Conservation (phyloP, 1,140 invertebrate genomes). For the Sinonovacula constricta region DNA sequence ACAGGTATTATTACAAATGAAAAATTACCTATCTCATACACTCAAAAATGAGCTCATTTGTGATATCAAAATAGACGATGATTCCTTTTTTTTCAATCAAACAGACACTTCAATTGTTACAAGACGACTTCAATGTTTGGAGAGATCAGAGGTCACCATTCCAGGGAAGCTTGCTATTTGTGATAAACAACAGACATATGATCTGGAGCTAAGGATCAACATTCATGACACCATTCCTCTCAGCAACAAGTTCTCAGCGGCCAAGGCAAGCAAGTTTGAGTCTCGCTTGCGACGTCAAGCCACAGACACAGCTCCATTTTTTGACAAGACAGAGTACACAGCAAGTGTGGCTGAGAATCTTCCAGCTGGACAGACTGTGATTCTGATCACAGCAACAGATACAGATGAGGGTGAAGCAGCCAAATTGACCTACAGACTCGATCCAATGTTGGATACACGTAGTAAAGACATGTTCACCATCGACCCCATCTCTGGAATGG, state of each 20-base stretch:
- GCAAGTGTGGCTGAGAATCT: conserved; percentile 93
- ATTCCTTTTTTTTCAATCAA: not conserved
- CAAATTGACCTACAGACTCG: conserved; percentile 93
- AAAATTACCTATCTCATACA: conserved; percentile 47
- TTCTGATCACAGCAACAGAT: conserved; percentile 74
- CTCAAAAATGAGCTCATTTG: not conserved
- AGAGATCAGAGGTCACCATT: conserved; percentile 7
- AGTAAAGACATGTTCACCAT: conserved; percentile 88
- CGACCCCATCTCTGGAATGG: conserved; percentile 88
- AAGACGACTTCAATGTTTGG: conserved; percentile 29
- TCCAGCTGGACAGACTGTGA: conserved; percentile 64
- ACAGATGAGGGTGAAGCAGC: conserved; percentile 86
- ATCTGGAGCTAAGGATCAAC: conserved; percentile 23
- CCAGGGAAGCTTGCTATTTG: conserved; percentile 16
- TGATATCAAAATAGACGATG: no score
- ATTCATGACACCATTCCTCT: conserved; percentile 13
- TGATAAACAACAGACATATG: conserved; percentile 10
- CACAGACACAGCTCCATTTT: conserved; percentile 81
- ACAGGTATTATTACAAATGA: conserved; percentile 35
- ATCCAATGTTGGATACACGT: conserved; percentile 63
- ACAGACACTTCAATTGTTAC: conserved; percentile 15
- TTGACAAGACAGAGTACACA: conserved; percentile 91
- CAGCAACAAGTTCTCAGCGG: not conserved
- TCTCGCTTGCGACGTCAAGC: conserved; percentile 57
- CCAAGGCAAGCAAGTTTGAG: not conserved